These are phyloP conservation scores for Manis pentadactyla DNA, from an alignment of 2,797 vertebrate species.

Conservation along the genomic window DNA sequence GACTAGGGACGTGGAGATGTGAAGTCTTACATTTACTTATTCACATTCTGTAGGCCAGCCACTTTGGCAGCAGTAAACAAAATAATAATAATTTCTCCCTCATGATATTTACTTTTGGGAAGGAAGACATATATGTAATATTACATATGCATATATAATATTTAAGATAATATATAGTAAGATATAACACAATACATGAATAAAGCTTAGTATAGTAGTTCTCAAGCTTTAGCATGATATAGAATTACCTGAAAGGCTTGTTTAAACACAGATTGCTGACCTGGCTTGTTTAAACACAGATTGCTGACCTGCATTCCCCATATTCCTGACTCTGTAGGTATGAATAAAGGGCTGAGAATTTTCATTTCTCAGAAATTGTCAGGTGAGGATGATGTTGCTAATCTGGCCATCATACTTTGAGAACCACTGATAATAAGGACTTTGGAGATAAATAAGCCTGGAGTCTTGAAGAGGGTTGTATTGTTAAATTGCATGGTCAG, in stretches of 20 bases:
- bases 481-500: neutral
- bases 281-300: too few relatives aligned
- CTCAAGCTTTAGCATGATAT: neutral
- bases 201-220: neutral
- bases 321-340: neutral
- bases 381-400: neutral
- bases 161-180: neutral
- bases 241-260: neutral
- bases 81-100: neutral
- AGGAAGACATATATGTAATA: neutral
- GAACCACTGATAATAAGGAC: neutral
- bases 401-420: neutral
- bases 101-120: neutral
- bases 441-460: neutral
- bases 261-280: neutral
- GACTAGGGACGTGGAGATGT: rapidly evolving
- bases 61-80: neutral
- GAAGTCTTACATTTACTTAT: neutral
- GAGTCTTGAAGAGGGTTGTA: neutral
- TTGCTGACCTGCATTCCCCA: neutral
- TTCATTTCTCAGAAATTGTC: neutral
- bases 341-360: neutral
- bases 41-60: neutral
- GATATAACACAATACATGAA: neutral
- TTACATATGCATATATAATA: neutral